phyloP scores from a whole-genome alignment of 2,113 vertebrate species.

The Sinocyclocheilus rhinocerous region DNA sequence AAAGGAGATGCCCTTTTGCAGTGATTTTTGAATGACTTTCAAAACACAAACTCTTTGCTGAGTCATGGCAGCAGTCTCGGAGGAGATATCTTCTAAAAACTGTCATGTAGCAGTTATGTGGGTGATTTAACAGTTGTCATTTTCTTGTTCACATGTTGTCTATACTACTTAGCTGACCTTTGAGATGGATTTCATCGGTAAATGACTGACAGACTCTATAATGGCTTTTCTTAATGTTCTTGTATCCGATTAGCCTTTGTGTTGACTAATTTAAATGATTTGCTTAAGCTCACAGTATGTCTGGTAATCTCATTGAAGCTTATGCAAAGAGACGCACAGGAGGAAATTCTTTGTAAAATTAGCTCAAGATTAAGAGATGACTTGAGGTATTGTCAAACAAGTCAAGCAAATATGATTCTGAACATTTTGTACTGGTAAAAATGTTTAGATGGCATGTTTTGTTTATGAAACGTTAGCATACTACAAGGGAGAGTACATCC shows the following conservation, averaged over 20 bases:
- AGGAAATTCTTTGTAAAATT: conserved; percentile 41
- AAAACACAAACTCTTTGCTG: conserved; percentile 11
- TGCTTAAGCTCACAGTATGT: conserved; percentile 21
- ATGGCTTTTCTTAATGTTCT: neutral
- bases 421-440: neutral
- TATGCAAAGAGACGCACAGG: conserved; percentile 30
- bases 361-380: conserved; percentile 42
- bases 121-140: neutral
- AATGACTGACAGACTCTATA: conserved; percentile 30
- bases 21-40: neutral
- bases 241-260: conserved; percentile 28
- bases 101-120: neutral
- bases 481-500: neutral
- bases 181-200: neutral
- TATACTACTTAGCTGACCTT: conserved; percentile 25
- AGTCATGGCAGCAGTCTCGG: neutral
- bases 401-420: conserved; percentile 9
- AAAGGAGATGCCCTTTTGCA: conserved; percentile 11
- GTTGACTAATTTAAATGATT: conserved; percentile 27
- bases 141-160: neutral
- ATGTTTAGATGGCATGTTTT: neutral
- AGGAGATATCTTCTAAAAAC: neutral
- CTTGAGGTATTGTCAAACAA: conserved; percentile 36
- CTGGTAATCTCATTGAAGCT: conserved; percentile 36
- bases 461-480: neutral